Evolutionary conservation across 1,140 invertebrate genomes (phyloP), one percentile per base, ranked within the genome.

Genomic region (Drosophila triauraria): DNA sequence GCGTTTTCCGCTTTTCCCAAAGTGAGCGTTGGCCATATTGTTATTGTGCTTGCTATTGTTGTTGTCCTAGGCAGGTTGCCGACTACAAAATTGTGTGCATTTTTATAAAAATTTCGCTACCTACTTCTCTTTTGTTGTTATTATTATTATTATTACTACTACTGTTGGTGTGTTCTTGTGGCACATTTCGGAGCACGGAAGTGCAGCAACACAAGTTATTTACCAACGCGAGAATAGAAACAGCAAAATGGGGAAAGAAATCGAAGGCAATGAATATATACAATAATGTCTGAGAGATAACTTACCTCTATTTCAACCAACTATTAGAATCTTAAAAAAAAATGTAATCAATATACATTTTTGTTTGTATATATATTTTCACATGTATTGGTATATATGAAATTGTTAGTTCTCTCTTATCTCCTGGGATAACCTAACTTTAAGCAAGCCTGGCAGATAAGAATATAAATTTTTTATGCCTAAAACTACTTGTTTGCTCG

Each of bases 21-120:
- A 83, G 72, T 77, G 71, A 86, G 61, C 72, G 72, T 70, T 78
- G 71, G 68, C 67, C 82, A 86, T 67, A 75, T 82, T 84, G 62
- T 64, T 72, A 32, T 76, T 53, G 47, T 59, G 54, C 20, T 74
- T 48, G 47, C 47, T 58, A 15, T 42, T 74, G 69, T 69, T 68
- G 68, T 76, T 75, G 60, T 54, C 67, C 53, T 60, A 77, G 75
- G 70, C 79, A 86, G 79, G 75, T 77, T 75, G 78, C 61, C 58
- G 59, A 60, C 78, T 87, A 74, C 79, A 83, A 87, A 87, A 88
- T 83, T 80, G 84, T 87, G 69, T 78, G 80, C 77, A 87, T 83
- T 88, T 87, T 88, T 87, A 77, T 80, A 87, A 87, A 63, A 68
- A 63, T 72, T 77, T 63, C 67, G 12, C 40, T 54, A 44, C 60